Evolutionary conservation across 2,113 vertebrate species (phyloP).

Genomic region (Melanostigma gelatinosum): DNA sequence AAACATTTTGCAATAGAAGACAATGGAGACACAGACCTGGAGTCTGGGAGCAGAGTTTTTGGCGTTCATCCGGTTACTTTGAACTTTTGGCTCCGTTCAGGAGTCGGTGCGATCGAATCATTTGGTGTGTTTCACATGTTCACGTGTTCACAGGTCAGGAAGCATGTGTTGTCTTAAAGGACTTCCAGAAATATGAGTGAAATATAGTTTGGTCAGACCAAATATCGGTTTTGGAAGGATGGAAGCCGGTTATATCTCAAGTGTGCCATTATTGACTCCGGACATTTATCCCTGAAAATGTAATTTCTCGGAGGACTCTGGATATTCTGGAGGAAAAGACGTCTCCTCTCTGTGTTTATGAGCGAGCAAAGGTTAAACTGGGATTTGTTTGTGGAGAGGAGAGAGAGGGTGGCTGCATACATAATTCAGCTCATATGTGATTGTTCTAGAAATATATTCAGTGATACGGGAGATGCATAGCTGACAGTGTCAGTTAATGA

Average conservation of each 20-base stretch:
- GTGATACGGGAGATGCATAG: background rate
- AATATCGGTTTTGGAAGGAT: background rate
- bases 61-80: background rate
- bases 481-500: slow-evolving; percentile 23
- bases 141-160: background rate
- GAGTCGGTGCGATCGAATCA: background rate
- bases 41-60: too few species aligned
- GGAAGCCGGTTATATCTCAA: too few species aligned
- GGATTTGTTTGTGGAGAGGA: background rate
- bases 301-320: background rate
- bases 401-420: background rate
- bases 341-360: background rate
- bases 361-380: slow-evolving; percentile 1
- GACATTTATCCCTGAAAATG: background rate
- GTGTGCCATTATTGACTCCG: background rate
- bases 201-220: background rate
- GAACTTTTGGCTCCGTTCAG: background rate
- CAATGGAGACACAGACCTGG: background rate
- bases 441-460: slow-evolving; percentile 7
- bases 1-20: too few species aligned
- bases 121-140: background rate
- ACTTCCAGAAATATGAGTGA: background rate
- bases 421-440: slow-evolving; percentile 13
- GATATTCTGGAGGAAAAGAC: background rate
- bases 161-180: background rate